phyloP scores from a whole-genome alignment of 2,888 invertebrate species.

The Corythucha ciliata region DNA sequence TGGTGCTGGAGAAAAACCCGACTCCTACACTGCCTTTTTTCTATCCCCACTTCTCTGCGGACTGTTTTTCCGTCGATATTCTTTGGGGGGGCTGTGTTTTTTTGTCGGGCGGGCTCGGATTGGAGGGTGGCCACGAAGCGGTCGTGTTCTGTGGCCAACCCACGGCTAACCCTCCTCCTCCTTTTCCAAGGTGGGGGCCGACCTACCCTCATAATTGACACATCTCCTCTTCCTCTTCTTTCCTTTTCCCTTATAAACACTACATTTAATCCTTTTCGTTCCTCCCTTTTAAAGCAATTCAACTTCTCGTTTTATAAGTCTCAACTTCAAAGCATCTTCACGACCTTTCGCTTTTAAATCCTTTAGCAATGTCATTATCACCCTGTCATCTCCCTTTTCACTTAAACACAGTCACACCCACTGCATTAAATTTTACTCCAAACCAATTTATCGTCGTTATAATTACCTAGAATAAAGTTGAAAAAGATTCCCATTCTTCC shows the following conservation, averaged over 20 bases:
- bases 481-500: no score
- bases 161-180: conserved; percentile 24
- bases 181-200: conserved; percentile 12
- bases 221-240: conserved; percentile 24
- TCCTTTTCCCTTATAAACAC: conserved; percentile 7
- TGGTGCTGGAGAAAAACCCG: conserved; percentile 26
- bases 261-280: conserved; percentile 5
- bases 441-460: no score
- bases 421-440: no score
- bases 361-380: no score
- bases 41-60: conserved; percentile 29
- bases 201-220: conserved; percentile 30
- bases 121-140: conserved; percentile 31
- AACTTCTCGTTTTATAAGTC: no score
- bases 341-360: no score
- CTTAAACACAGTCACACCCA: no score
- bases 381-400: no score
- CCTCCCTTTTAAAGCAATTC: conserved; percentile 9
- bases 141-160: conserved; percentile 32
- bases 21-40: conserved; percentile 29
- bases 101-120: conserved; percentile 32
- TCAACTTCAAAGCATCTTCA: no score
- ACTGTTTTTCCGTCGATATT: conserved; percentile 30
- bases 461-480: no score
- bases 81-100: conserved; percentile 29